Conservation (phyloP, 2,797 vertebrate genomes). For the Jordanella pulchra region DNA sequence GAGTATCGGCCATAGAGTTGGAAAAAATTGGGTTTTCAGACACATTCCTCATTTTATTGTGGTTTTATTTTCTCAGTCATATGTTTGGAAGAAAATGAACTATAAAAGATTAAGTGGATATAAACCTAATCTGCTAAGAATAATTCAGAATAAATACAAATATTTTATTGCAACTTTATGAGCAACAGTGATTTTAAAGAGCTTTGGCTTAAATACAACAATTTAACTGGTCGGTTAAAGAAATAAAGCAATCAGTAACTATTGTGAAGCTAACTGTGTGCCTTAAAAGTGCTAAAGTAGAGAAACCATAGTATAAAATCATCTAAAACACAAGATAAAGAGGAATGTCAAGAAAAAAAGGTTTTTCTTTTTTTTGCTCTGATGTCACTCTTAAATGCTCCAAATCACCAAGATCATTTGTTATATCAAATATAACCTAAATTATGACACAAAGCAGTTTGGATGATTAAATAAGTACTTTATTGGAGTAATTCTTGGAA, state of each 20-base stretch:
- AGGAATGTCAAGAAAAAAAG: too few relatives aligned
- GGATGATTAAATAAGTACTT: too few relatives aligned
- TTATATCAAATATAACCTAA: too few relatives aligned
- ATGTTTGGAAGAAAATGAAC: neutral
- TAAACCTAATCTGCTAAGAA: slow-evolving; percentile 3
- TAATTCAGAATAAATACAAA: neutral
- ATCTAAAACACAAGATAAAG: neutral
- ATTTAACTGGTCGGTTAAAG: neutral
- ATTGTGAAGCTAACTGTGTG: neutral
- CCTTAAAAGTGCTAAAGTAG: neutral
- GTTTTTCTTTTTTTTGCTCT: too few relatives aligned
- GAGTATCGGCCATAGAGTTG: neutral
- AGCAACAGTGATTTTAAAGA: slow-evolving; percentile 7
- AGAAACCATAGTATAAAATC: neutral
- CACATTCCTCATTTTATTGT: slow-evolving; percentile 1
- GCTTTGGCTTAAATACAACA: neutral
- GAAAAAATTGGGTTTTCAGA: neutral
- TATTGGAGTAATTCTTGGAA: too few relatives aligned
- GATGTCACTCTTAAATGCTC: too few relatives aligned
- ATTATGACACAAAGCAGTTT: too few relatives aligned
- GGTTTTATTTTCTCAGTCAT: neutral
- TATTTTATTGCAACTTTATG: neutral
- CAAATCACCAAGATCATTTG: too few relatives aligned
- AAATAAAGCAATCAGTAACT: neutral
- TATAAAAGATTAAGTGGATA: neutral